Conservation (phyloP, 2,888 invertebrate species). For the Metellina segmentata region DNA sequence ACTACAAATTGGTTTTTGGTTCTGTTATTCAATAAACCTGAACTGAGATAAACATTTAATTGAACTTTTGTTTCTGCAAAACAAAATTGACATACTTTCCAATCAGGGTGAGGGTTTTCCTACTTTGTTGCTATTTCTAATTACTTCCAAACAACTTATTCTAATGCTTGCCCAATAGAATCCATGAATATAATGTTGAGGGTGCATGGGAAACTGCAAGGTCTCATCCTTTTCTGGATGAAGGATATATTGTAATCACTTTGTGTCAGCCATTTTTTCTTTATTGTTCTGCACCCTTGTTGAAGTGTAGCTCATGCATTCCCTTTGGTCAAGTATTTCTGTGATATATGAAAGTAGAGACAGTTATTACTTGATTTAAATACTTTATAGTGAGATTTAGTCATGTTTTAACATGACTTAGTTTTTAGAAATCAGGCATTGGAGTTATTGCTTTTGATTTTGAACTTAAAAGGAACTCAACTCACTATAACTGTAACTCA, state of each 20-base stretch:
- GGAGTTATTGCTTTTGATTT: slow-evolving; percentile 7
- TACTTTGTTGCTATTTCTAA: slow-evolving; percentile 57
- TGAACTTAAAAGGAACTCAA: neutral
- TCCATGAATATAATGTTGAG: slow-evolving; percentile 30
- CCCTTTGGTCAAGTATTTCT: slow-evolving; percentile 74
- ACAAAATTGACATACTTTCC: slow-evolving; percentile 14
- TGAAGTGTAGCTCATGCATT: slow-evolving; percentile 67
- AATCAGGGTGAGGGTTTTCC: slow-evolving; percentile 48
- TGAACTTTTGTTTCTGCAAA: too few species aligned
- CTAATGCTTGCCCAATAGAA: slow-evolving; percentile 42
- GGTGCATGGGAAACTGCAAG: slow-evolving; percentile 44
- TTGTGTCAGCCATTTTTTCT: slow-evolving; percentile 24
- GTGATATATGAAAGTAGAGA: slow-evolving; percentile 71
- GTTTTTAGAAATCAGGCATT: slow-evolving; percentile 46
- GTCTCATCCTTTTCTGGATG: slow-evolving; percentile 11
- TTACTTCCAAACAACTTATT: slow-evolving; percentile 48
- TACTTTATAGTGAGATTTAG: slow-evolving; percentile 73
- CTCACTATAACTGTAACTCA: neutral
- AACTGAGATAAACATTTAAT: too few species aligned
- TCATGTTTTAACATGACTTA: slow-evolving; percentile 53
- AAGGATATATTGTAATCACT: neutral
- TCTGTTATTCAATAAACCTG: too few species aligned
- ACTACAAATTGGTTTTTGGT: too few species aligned
- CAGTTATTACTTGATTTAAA: slow-evolving; percentile 75
- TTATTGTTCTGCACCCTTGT: slow-evolving; percentile 49